A percentile compares a stretch with the other conserved stretches of the same genome.
phyloP scores from a whole-genome alignment of 2,797 vertebrate genomes.

The Manis pentadactyla region DNA sequence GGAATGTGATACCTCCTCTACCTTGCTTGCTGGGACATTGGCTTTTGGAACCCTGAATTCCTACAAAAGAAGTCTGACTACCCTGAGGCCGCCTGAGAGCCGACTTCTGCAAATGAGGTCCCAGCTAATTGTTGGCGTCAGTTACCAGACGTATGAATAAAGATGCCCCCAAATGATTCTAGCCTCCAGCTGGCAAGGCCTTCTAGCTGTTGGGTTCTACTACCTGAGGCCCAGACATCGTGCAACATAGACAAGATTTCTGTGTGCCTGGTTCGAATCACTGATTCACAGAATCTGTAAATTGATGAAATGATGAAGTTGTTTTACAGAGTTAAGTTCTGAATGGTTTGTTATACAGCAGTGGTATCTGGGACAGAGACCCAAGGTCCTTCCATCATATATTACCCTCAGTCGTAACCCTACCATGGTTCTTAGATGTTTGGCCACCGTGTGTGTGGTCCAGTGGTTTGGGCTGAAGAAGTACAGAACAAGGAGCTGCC shows the following conservation, averaged over 20 bases:
- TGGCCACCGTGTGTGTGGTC: background rate
- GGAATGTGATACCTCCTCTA: background rate
- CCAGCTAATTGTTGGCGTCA: background rate
- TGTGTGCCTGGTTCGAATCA: background rate
- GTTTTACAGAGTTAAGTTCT: background rate
- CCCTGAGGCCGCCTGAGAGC: background rate
- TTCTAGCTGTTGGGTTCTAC: background rate
- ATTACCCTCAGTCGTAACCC: background rate
- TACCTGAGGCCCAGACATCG: background rate
- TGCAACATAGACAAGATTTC: background rate
- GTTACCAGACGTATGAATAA: background rate
- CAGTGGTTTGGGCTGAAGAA: background rate
- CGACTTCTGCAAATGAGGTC: background rate
- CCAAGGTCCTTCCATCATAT: background rate
- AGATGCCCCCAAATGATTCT: background rate
- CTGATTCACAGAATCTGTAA: background rate
- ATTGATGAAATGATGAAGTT: background rate
- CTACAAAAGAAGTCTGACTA: background rate
- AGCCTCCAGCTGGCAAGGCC: background rate
- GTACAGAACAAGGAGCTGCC: background rate
- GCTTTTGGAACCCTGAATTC: background rate
- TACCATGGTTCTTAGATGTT: background rate
- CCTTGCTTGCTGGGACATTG: background rate
- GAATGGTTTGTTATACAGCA: background rate
- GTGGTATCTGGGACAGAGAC: background rate